Evolutionary conservation across 2,113 vertebrate species (phyloP).

Genomic region (Clarias batrachus): DNA sequence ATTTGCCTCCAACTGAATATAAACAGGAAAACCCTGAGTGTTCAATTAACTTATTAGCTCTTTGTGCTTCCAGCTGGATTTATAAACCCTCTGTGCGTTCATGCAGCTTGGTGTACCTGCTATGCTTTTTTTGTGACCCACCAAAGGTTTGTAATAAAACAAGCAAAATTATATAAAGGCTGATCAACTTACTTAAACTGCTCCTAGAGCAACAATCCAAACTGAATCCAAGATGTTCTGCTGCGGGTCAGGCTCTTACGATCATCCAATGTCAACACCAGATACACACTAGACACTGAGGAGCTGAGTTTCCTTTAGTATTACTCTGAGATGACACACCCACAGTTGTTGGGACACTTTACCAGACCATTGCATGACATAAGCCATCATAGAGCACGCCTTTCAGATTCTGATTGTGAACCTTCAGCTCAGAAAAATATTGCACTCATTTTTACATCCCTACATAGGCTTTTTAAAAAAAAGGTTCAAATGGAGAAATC

Average conservation of each 20-base stretch:
- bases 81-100: no score
- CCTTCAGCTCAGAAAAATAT: not conserved
- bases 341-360: not conserved
- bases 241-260: not conserved
- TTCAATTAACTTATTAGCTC: not conserved
- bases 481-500: not conserved
- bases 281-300: not conserved
- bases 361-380: not conserved
- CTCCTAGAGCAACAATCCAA: not conserved
- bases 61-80: constrained; percentile 19
- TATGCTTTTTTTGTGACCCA: not conserved
- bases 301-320: not conserved
- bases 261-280: not conserved
- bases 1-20: constrained; percentile 3
- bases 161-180: not conserved
- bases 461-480: not conserved
- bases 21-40: constrained; percentile 5
- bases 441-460: not conserved
- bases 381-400: not conserved
- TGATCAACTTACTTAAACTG: constrained; percentile 5
- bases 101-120: not conserved
- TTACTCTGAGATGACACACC: constrained; percentile 41
- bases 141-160: not conserved
- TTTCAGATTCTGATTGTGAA: no score
- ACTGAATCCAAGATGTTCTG: not conserved